phyloP scores from a whole-genome alignment of 1,140 invertebrate genomes.

The Samia ricini region DNA sequence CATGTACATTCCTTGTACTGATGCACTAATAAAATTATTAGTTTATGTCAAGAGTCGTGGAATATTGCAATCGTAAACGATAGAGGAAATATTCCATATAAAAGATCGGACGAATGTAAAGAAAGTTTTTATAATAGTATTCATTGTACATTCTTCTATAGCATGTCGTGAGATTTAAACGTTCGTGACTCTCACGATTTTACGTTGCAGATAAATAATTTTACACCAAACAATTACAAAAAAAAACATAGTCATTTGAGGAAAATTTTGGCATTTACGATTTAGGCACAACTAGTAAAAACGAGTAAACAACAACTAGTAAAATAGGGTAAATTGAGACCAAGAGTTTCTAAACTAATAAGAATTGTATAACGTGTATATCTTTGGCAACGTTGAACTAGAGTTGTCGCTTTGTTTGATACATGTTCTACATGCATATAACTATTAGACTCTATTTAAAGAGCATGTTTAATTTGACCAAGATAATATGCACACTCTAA shows the following conservation, averaged over 20 bases:
- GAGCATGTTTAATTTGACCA: too few relatives aligned
- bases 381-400: too few relatives aligned
- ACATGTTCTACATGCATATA: too few relatives aligned
- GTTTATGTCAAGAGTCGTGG: background rate
- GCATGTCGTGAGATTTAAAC: background rate
- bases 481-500: too few relatives aligned
- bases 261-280: background rate
- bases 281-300: background rate
- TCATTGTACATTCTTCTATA: background rate
- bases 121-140: background rate
- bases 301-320: background rate
- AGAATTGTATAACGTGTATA: too few relatives aligned
- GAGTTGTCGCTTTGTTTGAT: too few relatives aligned
- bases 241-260: background rate
- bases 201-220: background rate
- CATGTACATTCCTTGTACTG: slow-evolving; percentile 25
- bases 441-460: too few relatives aligned
- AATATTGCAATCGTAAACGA: background rate
- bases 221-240: background rate
- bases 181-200: background rate
- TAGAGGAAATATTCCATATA: background rate
- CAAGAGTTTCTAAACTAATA: too few relatives aligned
- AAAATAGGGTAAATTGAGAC: too few relatives aligned
- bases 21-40: slow-evolving; percentile 26
- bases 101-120: background rate